phyloP scores from a whole-genome alignment of 1,140 invertebrate species.

The Eumeta japonica region DNA sequence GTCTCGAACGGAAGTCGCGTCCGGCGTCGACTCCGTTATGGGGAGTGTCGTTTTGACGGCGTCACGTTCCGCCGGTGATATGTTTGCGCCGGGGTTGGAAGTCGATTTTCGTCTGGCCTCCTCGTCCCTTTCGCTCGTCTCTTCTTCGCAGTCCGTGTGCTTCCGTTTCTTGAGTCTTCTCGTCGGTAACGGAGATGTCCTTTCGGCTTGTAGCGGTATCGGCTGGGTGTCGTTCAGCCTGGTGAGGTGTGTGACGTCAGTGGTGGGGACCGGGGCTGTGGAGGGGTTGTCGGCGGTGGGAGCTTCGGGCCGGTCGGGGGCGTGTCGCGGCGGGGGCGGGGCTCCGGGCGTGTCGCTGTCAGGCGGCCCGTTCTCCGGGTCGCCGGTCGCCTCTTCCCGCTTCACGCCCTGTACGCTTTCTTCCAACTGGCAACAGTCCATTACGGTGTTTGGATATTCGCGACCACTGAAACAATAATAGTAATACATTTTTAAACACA shows the following conservation, averaged over 20 bases:
- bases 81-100: constrained; percentile 45
- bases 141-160: constrained; percentile 45
- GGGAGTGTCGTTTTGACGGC: constrained; percentile 41
- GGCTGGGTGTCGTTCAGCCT: constrained; percentile 48
- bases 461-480: constrained; percentile 70
- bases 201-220: constrained; percentile 42
- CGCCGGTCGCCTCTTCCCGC: constrained; percentile 75
- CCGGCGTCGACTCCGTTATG: constrained; percentile 41
- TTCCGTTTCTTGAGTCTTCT: constrained; percentile 52
- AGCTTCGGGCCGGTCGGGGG: constrained; percentile 38
- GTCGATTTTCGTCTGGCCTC: constrained; percentile 59
- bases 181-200: constrained; percentile 49
- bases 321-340: constrained; percentile 39
- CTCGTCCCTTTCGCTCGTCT: constrained; percentile 38
- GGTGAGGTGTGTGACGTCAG: constrained; percentile 44
- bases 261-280: constrained; percentile 34
- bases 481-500: not conserved
- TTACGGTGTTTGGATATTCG: constrained; percentile 85
- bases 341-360: constrained; percentile 68
- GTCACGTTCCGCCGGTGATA: constrained; percentile 41
- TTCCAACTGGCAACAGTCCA: constrained; percentile 90
- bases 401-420: constrained; percentile 75
- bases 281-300: constrained; percentile 36
- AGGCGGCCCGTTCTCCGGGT: constrained; percentile 82
- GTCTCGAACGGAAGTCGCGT: constrained; percentile 78